Percentiles rank a stretch among this genome's conserved stretches.
Conservation (phyloP, 2,888 invertebrate genomes). For the Linyphia triangularis region DNA sequence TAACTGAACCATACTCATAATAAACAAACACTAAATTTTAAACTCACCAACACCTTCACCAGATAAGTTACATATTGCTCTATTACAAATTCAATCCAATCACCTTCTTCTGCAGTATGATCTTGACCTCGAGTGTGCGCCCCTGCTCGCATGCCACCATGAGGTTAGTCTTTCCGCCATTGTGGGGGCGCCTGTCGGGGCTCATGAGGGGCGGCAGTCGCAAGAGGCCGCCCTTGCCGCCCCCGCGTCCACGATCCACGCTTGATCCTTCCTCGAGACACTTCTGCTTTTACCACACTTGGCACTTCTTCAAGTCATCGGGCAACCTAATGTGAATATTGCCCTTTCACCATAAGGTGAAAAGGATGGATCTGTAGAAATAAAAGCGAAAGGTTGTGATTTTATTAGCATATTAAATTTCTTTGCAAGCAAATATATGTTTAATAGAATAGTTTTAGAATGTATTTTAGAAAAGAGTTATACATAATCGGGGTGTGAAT, state of each 20-base stretch:
- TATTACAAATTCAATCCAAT: slow-evolving; percentile 78
- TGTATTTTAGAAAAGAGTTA: too few species aligned
- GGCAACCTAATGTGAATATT: too few species aligned
- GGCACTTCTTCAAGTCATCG: not conserved
- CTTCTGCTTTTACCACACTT: not conserved
- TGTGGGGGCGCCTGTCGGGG: slow-evolving; percentile 24
- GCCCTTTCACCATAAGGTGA: too few species aligned
- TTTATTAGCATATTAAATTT: too few species aligned
- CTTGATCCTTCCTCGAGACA: not conserved
- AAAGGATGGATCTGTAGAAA: too few species aligned
- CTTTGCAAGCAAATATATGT: too few species aligned
- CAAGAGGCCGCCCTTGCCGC: slow-evolving; percentile 53
- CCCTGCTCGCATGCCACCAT: slow-evolving; percentile 96
- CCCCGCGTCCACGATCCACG: slow-evolving; percentile 54
- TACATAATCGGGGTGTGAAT: too few species aligned
- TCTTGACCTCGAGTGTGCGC: slow-evolving; percentile 87
- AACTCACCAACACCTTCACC: too few species aligned
- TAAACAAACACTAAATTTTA: too few species aligned
- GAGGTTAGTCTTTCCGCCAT: slow-evolving; percentile 87
- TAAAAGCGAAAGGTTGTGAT: too few species aligned
- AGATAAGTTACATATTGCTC: not conserved
- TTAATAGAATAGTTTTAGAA: too few species aligned
- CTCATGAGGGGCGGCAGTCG: slow-evolving; percentile 57
- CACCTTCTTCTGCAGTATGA: slow-evolving; percentile 88
- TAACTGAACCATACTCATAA: too few species aligned